Evolutionary conservation across 1,140 invertebrate genomes (phyloP), one percentile per base, ranked within the genome.

Genomic region (Sycophila sp.): DNA sequence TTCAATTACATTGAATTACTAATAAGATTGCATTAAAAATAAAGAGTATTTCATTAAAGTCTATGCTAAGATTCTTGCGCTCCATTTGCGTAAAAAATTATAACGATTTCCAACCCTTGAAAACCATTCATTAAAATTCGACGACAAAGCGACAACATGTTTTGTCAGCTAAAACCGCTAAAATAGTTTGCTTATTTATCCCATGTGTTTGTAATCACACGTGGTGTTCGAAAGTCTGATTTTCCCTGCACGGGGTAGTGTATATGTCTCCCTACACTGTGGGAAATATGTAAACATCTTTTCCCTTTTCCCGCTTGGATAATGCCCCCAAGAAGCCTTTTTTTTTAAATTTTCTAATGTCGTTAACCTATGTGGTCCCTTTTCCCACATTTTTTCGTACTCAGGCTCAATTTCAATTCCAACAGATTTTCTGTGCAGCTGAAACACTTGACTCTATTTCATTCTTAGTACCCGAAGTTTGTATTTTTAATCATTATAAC

Each of bases 201-300:
- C 60, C 60, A 63, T 40, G n/a, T 63, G 60, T 30, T 34, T 34
- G 60, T 34, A 49, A 63, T 63, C 42, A 49, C 60, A 63, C 36
- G 38, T 40, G 45, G 17, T 38, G 28, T 11, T 19, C 15, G 10
- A 56, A 17, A 56, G 8, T 15, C 8, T 13, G 17, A 28, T 19
- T 56, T 36, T 56, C 53, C 34, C n/a, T 17, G 55, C 17, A 22
- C 40, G n/a, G 15, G 40, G 36, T 4, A 58, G 55, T 58, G 34
- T 58, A 22, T 38, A 24, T 58, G 11, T 40, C 24, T n/a, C 11
- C n/a, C 63, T 42, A 15, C 8, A 19, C 4, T 51, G 55, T 68
- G 55, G 55, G 56, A 59, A 59, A 40, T 59, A 42, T 42, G 40
- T 60, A 59, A 62, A 40, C 42, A 69, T 53, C 22, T 69, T 51